A percentile compares a stretch with the other conserved stretches of the same genome.
Evolutionary conservation across 2,113 vertebrate species (phyloP).

Genomic region (Actenoides lindsayi): DNA sequence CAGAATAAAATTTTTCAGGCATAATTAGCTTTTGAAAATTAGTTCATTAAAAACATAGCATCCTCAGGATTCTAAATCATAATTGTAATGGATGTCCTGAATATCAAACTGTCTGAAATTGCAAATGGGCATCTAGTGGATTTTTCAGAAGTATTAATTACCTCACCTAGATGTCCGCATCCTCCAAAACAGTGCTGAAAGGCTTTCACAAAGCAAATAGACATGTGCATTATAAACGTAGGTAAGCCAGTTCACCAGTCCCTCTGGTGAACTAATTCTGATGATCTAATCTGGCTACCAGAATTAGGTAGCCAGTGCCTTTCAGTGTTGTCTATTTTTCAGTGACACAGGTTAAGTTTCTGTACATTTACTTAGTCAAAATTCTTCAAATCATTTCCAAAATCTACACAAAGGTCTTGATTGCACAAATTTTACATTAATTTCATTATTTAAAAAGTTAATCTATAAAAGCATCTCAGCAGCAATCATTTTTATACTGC

Average conservation of each 20-base stretch:
- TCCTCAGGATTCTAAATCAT: neutral
- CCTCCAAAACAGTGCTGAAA: neutral
- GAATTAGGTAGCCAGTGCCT: neutral
- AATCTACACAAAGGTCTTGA: neutral
- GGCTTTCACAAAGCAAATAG: neutral
- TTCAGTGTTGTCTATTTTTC: neutral
- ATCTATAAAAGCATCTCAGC: neutral
- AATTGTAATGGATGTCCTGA: neutral
- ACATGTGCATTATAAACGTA: neutral
- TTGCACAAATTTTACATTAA: neutral
- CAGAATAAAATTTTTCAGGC: neutral
- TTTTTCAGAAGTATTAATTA: neutral
- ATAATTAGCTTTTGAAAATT: conserved; percentile 10
- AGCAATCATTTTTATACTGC: neutral
- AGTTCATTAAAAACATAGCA: neutral
- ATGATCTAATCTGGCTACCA: neutral
- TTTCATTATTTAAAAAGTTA: neutral
- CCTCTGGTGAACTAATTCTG: neutral
- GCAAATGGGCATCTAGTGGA: neutral
- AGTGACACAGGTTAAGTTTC: neutral
- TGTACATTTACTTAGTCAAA: neutral
- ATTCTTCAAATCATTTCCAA: neutral
- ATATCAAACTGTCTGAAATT: neutral
- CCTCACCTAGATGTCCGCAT: neutral
- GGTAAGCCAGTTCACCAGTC: neutral